phyloP scores from a whole-genome alignment of 2,113 vertebrate genomes.

The Pao palembangensis region DNA sequence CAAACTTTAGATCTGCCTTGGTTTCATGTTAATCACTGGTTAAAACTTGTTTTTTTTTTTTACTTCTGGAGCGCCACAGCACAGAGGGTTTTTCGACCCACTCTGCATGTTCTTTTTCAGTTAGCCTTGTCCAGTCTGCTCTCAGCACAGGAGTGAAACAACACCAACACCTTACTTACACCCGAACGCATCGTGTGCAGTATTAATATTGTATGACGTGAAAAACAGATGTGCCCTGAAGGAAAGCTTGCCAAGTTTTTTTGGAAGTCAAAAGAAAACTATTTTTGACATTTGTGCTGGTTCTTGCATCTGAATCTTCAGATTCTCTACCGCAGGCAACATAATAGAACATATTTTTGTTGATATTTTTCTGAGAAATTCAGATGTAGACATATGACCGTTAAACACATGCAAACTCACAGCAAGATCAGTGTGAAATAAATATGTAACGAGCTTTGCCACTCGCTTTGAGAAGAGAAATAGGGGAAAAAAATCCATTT shows the following conservation, averaged over 20 bases:
- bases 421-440: too few relatives aligned
- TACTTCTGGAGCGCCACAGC: too few relatives aligned
- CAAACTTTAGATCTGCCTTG: too few relatives aligned
- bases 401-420: too few relatives aligned
- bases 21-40: too few relatives aligned
- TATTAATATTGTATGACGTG: slow-evolving; percentile 35
- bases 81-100: too few relatives aligned
- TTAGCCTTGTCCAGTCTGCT: slow-evolving; percentile 24
- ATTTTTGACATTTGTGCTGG: background rate
- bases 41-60: too few relatives aligned
- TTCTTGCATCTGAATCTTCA: background rate
- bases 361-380: too few relatives aligned
- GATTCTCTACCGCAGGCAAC: background rate
- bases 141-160: slow-evolving; percentile 5
- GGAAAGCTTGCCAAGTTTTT: slow-evolving; percentile 11
- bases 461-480: background rate
- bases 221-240: slow-evolving; percentile 34
- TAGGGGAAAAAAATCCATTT: background rate
- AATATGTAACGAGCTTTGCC: background rate
- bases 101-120: background rate
- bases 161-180: slow-evolving; percentile 16
- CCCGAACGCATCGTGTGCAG: slow-evolving; percentile 16
- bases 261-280: slow-evolving; percentile 11
- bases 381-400: too few relatives aligned
- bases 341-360: too few relatives aligned